These are phyloP conservation scores for Chaetodon trifascialis DNA, from an alignment of 2,113 vertebrate genomes.

Conservation along the genomic window DNA sequence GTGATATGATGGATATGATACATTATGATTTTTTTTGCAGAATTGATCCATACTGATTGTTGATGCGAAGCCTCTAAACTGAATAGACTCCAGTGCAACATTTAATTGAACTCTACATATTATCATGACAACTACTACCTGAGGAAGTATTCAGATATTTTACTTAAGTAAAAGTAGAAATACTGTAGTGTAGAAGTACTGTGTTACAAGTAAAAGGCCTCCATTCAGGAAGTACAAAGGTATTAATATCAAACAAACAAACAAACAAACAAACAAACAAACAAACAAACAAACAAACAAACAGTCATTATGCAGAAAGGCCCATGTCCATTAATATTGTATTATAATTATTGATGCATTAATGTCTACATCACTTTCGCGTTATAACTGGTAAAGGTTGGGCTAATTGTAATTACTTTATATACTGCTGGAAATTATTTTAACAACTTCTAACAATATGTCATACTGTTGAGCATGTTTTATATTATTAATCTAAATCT, in stretches of 20 bases:
- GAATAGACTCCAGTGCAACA: slow-evolving; percentile 13
- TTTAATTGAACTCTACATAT: neutral
- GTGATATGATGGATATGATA: slow-evolving; percentile 22
- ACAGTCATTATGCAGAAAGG: too few species aligned
- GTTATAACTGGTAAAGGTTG: neutral
- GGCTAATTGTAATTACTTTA: neutral
- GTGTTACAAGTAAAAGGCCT: neutral
- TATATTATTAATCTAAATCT: neutral
- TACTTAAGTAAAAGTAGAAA: neutral
- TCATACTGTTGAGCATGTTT: neutral
- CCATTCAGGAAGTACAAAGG: neutral
- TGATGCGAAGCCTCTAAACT: slow-evolving; percentile 10
- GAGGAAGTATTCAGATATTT: neutral
- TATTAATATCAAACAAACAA: neutral
- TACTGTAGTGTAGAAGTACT: neutral
- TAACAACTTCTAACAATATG: neutral
- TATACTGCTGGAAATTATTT: neutral
- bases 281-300: too few species aligned
- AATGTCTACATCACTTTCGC: neutral
- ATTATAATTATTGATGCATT: neutral
- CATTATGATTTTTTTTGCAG: slow-evolving; percentile 26
- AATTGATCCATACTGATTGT: slow-evolving; percentile 33
- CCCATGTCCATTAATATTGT: neutral
- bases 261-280: neutral
- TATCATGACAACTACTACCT: neutral